These are phyloP conservation scores for Eupithecia subumbrata DNA, from an alignment of 2,888 invertebrate genomes.

Conservation along the genomic window DNA sequence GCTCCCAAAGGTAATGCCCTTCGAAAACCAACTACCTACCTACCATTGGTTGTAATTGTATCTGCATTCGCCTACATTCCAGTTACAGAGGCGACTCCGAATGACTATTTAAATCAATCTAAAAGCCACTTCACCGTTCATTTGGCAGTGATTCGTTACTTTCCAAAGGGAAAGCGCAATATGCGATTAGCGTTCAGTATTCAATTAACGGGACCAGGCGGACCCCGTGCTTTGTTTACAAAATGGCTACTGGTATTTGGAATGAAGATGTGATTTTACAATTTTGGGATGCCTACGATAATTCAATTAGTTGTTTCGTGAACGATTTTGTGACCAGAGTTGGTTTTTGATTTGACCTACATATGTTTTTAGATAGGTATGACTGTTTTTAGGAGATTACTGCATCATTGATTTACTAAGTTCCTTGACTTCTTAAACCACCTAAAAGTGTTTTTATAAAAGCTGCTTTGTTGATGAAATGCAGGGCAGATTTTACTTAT, in stretches of 20 bases:
- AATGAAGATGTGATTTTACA: slow-evolving; percentile 38
- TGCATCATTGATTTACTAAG: background rate
- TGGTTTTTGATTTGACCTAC: background rate
- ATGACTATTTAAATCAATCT: slow-evolving; percentile 45
- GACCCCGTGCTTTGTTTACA: slow-evolving; percentile 45
- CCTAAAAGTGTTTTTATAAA: background rate
- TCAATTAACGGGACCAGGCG: slow-evolving; percentile 73
- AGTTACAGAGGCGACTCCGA: slow-evolving; percentile 31
- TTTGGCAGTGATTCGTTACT: slow-evolving; percentile 65
- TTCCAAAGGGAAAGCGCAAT: slow-evolving; percentile 79
- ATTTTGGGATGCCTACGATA: slow-evolving; percentile 31
- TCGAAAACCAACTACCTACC: background rate
- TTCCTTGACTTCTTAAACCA: background rate
- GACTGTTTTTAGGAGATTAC: too few relatives aligned
- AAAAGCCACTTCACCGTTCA: slow-evolving; percentile 49
- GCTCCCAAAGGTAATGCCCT: slow-evolving; percentile 1
- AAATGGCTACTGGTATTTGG: slow-evolving; percentile 41
- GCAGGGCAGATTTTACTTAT: background rate
- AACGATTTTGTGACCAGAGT: slow-evolving; percentile 11
- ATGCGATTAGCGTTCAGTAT: slow-evolving; percentile 69
- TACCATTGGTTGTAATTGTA: slow-evolving; percentile 19
- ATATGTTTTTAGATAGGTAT: background rate
- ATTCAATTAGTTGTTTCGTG: slow-evolving; percentile 20
- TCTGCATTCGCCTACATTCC: slow-evolving; percentile 17
- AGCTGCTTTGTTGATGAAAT: background rate